Evolutionary conservation across 2,888 invertebrate genomes (phyloP).

Genomic region (Nasonia oneida): DNA sequence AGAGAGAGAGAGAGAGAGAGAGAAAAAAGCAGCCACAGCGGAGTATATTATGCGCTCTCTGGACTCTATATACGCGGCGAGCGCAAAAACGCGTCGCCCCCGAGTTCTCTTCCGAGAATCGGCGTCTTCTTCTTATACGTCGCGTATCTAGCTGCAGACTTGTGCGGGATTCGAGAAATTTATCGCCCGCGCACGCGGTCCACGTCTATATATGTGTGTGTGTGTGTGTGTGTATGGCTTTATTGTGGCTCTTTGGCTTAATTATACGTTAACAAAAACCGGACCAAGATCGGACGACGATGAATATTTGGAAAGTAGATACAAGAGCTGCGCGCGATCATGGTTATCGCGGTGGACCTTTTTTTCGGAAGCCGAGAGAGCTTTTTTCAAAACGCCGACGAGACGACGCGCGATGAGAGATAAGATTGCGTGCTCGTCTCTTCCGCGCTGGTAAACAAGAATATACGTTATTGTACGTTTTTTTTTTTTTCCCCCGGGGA

Average conservation of each 20-base stretch:
- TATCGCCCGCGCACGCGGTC: conserved; percentile 32
- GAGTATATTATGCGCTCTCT: background rate
- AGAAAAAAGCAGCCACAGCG: background rate
- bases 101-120: conserved; percentile 40
- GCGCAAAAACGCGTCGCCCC: conserved; percentile 47
- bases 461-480: too few species aligned
- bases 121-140: background rate
- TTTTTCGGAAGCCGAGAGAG: too few species aligned
- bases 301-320: background rate
- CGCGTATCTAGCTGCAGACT: background rate
- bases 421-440: background rate
- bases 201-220: background rate
- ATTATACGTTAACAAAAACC: background rate
- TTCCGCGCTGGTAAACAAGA: too few species aligned
- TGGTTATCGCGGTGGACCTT: background rate
- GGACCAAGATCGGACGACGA: too few species aligned
- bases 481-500: too few species aligned
- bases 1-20: background rate
- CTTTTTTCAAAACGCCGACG: background rate
- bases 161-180: conserved; percentile 23
- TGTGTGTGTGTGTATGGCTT: background rate
- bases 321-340: background rate
- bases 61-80: conserved; percentile 1
- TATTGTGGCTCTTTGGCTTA: background rate
- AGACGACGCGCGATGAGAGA: background rate